A percentile compares a stretch with the other conserved stretches of the same genome.
Evolutionary conservation across 2,797 vertebrate species (phyloP).

Genomic region (Thaleichthys pacificus): DNA sequence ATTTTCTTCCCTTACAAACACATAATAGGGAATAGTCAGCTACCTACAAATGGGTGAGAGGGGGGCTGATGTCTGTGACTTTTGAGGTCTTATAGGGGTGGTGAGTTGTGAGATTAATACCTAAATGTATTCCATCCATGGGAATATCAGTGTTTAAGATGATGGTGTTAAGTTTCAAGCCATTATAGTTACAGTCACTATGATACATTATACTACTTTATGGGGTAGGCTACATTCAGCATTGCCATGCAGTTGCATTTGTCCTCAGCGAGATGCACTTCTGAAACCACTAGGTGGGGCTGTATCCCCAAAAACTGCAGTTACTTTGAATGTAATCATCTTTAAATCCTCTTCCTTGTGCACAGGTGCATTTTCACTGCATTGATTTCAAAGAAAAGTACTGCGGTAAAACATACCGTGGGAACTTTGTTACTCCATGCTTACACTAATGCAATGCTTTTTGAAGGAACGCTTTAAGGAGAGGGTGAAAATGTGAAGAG

Average conservation of each 20-base stretch:
- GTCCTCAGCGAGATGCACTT: conserved; percentile 18
- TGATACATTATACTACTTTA: conserved; percentile 17
- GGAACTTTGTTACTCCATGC: too few species aligned
- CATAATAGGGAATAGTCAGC: conserved; percentile 23
- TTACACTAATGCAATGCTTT: neutral
- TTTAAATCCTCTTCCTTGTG: too few species aligned
- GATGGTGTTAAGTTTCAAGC: conserved; percentile 22
- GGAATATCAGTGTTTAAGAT: conserved; percentile 7
- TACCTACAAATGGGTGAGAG: conserved; percentile 4
- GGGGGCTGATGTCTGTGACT: neutral
- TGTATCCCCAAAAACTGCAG: conserved; percentile 2
- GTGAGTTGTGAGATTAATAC: conserved; percentile 10
- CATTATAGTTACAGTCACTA: conserved; percentile 29
- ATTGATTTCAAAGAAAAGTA: neutral
- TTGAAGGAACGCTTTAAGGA: neutral
- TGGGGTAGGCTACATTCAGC: conserved; percentile 45
- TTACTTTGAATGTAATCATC: neutral
- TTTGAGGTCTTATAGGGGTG: conserved; percentile 27
- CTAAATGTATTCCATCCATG: too few species aligned
- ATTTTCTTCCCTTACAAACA: conserved; percentile 25
- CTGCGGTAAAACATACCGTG: neutral
- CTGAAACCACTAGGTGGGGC: conserved; percentile 7
- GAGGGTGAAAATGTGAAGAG: neutral
- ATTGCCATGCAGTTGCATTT: conserved; percentile 37
- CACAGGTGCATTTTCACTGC: too few species aligned